Conservation (phyloP, 2,113 vertebrate genomes). For the Craseonycteris thonglongyai region DNA sequence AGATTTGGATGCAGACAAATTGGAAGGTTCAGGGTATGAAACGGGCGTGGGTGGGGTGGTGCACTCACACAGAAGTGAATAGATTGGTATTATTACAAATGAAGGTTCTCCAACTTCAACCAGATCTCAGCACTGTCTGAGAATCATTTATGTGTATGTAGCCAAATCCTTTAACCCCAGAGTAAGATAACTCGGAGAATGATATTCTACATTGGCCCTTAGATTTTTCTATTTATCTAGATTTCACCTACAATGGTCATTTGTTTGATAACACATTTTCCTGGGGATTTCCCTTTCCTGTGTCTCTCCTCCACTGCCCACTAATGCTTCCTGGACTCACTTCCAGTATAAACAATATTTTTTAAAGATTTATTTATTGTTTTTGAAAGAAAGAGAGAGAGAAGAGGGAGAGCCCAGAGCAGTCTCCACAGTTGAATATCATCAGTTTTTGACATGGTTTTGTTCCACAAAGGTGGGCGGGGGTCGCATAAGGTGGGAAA, state of each 20-base stretch:
- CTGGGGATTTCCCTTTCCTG: neutral
- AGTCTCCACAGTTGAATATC: too few relatives aligned
- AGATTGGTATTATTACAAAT: neutral
- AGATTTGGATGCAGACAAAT: neutral
- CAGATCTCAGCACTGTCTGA: neutral
- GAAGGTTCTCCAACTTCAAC: neutral
- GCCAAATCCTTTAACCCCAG: neutral
- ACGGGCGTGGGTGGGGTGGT: accelerated
- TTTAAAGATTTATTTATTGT: too few relatives aligned
- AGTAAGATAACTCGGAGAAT: neutral
- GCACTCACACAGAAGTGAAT: neutral
- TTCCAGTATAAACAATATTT: neutral
- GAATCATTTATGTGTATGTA: neutral
- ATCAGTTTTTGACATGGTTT: too few relatives aligned
- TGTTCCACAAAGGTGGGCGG: too few relatives aligned
- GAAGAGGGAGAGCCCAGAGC: too few relatives aligned
- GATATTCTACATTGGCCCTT: neutral
- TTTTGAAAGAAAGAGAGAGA: too few relatives aligned
- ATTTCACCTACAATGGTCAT: neutral
- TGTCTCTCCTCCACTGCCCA: neutral
- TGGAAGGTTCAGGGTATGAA: neutral
- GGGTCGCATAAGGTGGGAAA: too few relatives aligned
- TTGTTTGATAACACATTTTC: neutral
- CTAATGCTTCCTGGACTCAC: neutral
- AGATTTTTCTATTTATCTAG: neutral